A percentile compares a stretch with the other conserved stretches of the same genome.
These are phyloP conservation scores for Ochropleura leucogaster DNA, from an alignment of 2,888 invertebrate species.

Conservation along the genomic window DNA sequence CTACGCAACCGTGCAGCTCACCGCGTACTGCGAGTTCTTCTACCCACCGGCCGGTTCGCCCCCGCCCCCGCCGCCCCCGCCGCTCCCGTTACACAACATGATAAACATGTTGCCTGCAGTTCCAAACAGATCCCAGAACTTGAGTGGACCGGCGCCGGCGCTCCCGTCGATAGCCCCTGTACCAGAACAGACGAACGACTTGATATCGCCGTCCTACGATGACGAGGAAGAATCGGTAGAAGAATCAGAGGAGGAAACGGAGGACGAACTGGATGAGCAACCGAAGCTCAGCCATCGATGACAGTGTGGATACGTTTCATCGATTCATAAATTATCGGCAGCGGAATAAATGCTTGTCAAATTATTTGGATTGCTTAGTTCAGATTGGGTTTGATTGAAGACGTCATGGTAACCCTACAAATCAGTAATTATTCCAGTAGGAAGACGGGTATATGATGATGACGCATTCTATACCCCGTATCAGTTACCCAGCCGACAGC, in stretches of 20 bases:
- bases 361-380: not conserved
- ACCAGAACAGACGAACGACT: not conserved
- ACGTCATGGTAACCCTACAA: no score
- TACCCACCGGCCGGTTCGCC: not conserved
- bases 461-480: no score
- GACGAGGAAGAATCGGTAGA: not conserved
- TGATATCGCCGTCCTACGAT: not conserved
- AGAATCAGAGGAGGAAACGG: not conserved
- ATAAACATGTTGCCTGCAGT: not conserved
- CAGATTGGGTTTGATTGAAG: not conserved
- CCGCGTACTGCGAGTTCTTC: constrained; percentile 19
- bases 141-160: not conserved
- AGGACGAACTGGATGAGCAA: not conserved
- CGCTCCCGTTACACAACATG: not conserved
- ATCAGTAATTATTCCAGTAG: no score
- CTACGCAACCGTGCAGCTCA: constrained; percentile 28
- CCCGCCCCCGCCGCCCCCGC: no score
- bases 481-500: no score
- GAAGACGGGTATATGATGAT: no score
- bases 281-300: not conserved
- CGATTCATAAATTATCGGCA: not conserved
- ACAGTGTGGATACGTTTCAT: not conserved
- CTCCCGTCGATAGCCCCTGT: not conserved
- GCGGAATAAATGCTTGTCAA: not conserved
- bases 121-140: not conserved